Evolutionary conservation across 2,888 invertebrate species (phyloP).

Genomic region (Lasioglossum figueresi): DNA sequence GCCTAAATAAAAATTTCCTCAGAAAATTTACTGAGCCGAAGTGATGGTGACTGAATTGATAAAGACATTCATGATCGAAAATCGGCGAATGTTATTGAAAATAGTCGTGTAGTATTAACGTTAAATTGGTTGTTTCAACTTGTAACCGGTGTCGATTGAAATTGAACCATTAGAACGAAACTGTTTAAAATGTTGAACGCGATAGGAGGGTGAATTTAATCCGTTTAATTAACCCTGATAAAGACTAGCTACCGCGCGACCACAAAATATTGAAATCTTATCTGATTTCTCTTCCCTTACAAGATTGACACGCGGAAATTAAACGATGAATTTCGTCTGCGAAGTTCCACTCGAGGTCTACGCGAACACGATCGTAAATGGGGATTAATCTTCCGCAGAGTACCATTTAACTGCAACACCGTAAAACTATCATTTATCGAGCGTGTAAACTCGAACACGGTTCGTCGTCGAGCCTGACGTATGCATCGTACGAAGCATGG

Average conservation of each 20-base stretch:
- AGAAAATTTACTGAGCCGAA: too few relatives aligned
- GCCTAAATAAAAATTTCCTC: too few relatives aligned
- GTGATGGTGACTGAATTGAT: too few relatives aligned
- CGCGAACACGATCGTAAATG: conserved; percentile 44
- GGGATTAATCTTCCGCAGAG: conserved; percentile 50
- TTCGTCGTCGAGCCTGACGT: neutral
- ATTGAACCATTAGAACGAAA: neutral
- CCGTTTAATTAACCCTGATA: neutral
- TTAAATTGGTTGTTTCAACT: neutral
- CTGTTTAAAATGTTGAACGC: neutral
- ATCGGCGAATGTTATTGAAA: too few relatives aligned
- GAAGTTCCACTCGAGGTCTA: conserved; percentile 17
- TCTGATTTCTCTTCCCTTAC: neutral
- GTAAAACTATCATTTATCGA: conserved; percentile 55
- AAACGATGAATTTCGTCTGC: conserved; percentile 16
- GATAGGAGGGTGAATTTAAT: neutral
- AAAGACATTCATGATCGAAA: too few relatives aligned
- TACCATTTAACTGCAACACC: conserved; percentile 46
- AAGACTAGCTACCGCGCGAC: neutral
- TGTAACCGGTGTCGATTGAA: neutral
- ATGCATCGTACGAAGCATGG: neutral
- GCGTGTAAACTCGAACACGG: neutral
- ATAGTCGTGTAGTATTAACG: neutral
- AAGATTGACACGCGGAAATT: conserved; percentile 24
- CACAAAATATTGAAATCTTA: neutral